A percentile compares a stretch with the other conserved stretches of the same genome.
phyloP scores from a whole-genome alignment of 2,113 vertebrate genomes.

The Lipophrys pholis region DNA sequence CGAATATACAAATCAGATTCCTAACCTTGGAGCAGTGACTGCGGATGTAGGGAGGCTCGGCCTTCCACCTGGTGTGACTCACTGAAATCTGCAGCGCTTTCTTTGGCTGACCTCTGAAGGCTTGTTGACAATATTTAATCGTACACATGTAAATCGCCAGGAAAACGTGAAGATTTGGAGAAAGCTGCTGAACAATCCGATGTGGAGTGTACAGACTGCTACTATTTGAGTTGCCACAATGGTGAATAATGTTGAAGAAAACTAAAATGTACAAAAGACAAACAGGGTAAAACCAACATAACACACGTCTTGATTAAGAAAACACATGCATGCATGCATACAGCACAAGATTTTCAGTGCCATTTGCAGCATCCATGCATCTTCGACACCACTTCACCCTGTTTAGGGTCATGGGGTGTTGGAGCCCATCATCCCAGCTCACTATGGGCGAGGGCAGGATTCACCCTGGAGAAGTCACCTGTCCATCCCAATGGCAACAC shows the following conservation, averaged over 20 bases:
- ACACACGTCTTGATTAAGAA: background rate
- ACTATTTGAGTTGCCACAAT: background rate
- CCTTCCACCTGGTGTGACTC: constrained; percentile 50
- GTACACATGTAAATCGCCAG: constrained; percentile 11
- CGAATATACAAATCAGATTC: constrained; percentile 26
- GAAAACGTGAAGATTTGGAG: constrained; percentile 9
- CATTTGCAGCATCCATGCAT: too few species aligned
- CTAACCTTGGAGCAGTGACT: constrained; percentile 59
- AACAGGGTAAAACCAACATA: background rate
- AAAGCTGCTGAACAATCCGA: background rate
- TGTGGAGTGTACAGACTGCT: background rate
- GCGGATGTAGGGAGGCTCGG: constrained; percentile 49
- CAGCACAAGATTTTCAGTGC: background rate
- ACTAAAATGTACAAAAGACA: constrained; percentile 3
- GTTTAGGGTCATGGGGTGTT: too few species aligned
- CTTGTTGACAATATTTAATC: constrained; percentile 45
- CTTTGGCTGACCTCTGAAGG: constrained; percentile 48
- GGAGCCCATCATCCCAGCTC: too few species aligned
- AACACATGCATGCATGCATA: background rate
- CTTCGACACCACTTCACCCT: too few species aligned
- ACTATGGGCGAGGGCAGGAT: too few species aligned
- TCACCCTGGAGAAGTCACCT: too few species aligned
- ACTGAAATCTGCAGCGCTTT: constrained; percentile 53
- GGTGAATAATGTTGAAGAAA: constrained; percentile 6
- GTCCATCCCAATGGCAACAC: too few species aligned